Evolutionary conservation across 2,113 vertebrate species (phyloP), one percentile per base, ranked within the genome.

Genomic region (Tonatia bakeri): DNA sequence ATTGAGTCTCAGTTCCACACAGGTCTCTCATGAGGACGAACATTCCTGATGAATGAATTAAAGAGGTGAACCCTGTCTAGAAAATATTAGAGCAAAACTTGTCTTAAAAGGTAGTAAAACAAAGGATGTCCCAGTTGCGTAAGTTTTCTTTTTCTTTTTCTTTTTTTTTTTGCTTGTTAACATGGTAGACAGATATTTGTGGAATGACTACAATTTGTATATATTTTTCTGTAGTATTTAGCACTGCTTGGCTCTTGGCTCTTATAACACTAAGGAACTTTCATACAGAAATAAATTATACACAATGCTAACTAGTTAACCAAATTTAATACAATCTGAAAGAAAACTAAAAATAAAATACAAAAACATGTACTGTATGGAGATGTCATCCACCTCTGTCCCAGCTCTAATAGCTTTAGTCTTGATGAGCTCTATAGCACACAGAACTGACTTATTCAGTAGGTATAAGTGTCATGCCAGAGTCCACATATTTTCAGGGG

Each of bases 41-140:
- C 0, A 17, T 36, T 47, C 31, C 40, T 94, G 72, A 76, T 52
- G 28, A 75, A 64, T 36, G 33, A 91, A 47, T 5, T 77, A 31
- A 90, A 90, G 70, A 77, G 16, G 0, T 33, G 3, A 90, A 22
- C 12, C 24, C 14, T 81, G 0, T 26, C 16, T 36, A 76, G 59
- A 19, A 92, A 45, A 56, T 50, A 26, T 65, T 77, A 47, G 50
- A 84, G 36, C 4, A 67, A 72, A 36, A 24, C 24, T 86, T 67
- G 45, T 20, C 16, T 94, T 90, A 31, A 90, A 76, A 17, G 9
- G 14, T 85, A 17, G 84, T 52, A 80, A 93, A 43, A 91, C n/a
- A 80, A 61, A 36, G 6, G 28, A 3, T 40, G 1, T 38, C 81
- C 87, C 16, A 84, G 13, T 47, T 9, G 15, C 10, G 11, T 67